Conservation (phyloP, 2,888 invertebrate species). For the Drosophila mercatorum region DNA sequence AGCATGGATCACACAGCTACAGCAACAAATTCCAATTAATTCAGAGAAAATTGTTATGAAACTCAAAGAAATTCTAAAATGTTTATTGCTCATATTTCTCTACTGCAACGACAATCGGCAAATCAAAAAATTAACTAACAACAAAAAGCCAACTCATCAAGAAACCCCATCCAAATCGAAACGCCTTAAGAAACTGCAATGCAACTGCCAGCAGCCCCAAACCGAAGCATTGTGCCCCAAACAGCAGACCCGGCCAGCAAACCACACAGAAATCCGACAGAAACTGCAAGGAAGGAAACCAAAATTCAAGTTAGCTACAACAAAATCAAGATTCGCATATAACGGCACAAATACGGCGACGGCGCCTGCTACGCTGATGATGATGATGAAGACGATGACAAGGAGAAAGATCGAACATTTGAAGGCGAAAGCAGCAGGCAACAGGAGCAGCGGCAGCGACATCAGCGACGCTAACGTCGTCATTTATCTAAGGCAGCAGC, state of each 20-base stretch:
- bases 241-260: slow-evolving; percentile 60
- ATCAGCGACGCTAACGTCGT: slow-evolving; percentile 40
- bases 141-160: slow-evolving; percentile 7
- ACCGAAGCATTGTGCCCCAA: slow-evolving; percentile 57
- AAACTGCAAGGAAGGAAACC: slow-evolving; percentile 77
- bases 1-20: slow-evolving; percentile 63
- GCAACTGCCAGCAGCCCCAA: slow-evolving; percentile 29
- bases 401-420: slow-evolving; percentile 66
- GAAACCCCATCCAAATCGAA: slow-evolving; percentile 39
- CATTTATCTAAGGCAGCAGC: slow-evolving; percentile 67
- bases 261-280: slow-evolving; percentile 60
- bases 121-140: slow-evolving; percentile 35
- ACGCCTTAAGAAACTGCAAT: slow-evolving; percentile 45
- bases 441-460: slow-evolving; percentile 15
- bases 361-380: slow-evolving; percentile 40
- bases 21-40: slow-evolving; percentile 24
- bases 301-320: slow-evolving; percentile 62
- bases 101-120: slow-evolving; percentile 55
- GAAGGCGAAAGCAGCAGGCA: slow-evolving; percentile 62
- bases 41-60: slow-evolving; percentile 72
- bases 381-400: slow-evolving; percentile 43
- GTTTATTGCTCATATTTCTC: slow-evolving; percentile 68
- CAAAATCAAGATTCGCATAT: slow-evolving; percentile 40
- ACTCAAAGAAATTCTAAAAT: slow-evolving; percentile 73
- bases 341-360: slow-evolving; percentile 34